Percentiles rank a stretch among this genome's conserved stretches.
These are phyloP conservation scores for Sarcophaga bullata DNA, from an alignment of 1,140 invertebrate genomes.

Conservation along the genomic window DNA sequence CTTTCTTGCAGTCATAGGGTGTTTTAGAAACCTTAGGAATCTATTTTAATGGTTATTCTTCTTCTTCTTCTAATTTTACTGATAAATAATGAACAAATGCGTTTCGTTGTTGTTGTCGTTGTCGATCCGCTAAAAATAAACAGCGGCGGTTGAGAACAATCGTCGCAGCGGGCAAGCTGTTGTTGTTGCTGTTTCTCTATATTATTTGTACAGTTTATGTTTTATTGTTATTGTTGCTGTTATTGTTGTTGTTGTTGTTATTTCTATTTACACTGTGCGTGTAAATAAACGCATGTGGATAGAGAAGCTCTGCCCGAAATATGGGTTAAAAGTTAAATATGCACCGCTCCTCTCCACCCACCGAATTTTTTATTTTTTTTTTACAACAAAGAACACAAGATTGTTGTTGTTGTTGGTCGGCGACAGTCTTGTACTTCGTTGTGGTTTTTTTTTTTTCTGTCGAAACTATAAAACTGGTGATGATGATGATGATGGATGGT, in stretches of 20 bases:
- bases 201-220: background rate
- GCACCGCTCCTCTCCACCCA: constrained; percentile 39
- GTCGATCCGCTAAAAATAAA: background rate
- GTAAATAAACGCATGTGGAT: constrained; percentile 37
- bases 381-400: background rate
- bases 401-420: background rate
- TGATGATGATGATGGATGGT: background rate
- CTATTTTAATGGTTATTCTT: no score
- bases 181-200: background rate
- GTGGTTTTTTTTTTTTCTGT: no score
- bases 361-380: background rate
- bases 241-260: constrained; percentile 13
- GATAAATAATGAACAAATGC: no score
- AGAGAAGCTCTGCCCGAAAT: constrained; percentile 24
- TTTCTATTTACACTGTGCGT: constrained; percentile 6
- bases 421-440: background rate
- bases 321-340: constrained; percentile 40
- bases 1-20: no score
- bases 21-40: no score
- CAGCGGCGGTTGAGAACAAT: background rate
- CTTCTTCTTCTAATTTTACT: no score
- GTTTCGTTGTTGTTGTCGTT: no score
- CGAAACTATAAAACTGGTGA: background rate
- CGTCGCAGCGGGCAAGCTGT: background rate
- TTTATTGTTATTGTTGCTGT: constrained; percentile 10